Evolutionary conservation across 1,140 invertebrate species (phyloP), one percentile per base, ranked within the genome.

Genomic region (Nomia melanderi): DNA sequence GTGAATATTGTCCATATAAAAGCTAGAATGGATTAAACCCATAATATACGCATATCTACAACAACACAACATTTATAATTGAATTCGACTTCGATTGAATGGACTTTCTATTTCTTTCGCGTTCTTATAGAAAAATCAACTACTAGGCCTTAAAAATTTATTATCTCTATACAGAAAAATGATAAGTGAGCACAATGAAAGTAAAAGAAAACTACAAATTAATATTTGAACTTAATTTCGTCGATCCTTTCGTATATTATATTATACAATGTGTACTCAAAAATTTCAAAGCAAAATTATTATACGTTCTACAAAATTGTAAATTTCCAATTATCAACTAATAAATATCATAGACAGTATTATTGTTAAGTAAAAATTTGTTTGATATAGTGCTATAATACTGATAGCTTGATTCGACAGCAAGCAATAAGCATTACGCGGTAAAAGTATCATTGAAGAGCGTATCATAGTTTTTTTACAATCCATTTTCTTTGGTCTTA

Each of bases 351-450:
- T 53, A 57, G 23, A 27, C 70, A 63, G 81, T 67, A 77, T 86
- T 86, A 88, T 86, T 85, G 83, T 83, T 80, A 84, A 78, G 77
- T 86, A 80, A 83, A 80, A 80, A 76, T 73, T 53, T 53, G 70
- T 59, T 44, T 77, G 65, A 78, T 79, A 50, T 57, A 65, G n/a
- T 65, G 39, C 20, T 57, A 78, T 59, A 69, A 79, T 77, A 83
- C 81, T 70, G 64, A 36, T 73, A 63, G 8, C 44, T 65, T 50
- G 4, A 9, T 82, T 79, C 20, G 81, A 83, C 78, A 69, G 72
- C 56, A 67, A 72, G 39, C 53, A 20, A 74, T 31, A 74, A 79
- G 47, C 39, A 66, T 47, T 60, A 9, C 2, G 14, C 36, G n/a
- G 25, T 76, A 65, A 59, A 75, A 74, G 44, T 63, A 78, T 75